phyloP scores from a whole-genome alignment of 2,113 vertebrate genomes.

The Charina bottae region DNA sequence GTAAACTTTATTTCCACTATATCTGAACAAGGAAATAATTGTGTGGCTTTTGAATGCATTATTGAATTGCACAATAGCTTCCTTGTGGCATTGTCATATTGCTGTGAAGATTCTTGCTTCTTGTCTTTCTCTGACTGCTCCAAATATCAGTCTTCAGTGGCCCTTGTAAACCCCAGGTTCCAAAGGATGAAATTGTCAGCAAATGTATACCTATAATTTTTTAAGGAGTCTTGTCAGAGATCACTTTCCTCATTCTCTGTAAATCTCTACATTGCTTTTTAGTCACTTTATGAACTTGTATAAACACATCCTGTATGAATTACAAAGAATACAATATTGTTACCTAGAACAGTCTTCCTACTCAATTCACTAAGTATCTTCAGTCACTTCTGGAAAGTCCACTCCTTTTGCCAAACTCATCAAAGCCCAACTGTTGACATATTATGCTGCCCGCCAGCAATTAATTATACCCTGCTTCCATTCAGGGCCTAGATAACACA shows the following conservation, averaged over 20 bases:
- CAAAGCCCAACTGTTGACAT: neutral
- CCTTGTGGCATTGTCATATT: neutral
- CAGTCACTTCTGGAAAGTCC: neutral
- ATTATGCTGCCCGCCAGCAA: neutral
- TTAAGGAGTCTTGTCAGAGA: constrained; percentile 15
- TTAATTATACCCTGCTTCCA: neutral
- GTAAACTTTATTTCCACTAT: constrained; percentile 5
- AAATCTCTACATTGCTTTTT: constrained; percentile 16
- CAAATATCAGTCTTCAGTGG: neutral
- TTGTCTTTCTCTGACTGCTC: neutral
- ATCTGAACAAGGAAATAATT: neutral
- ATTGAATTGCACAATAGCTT: neutral
- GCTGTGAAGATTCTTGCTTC: neutral
- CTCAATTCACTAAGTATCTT: neutral
- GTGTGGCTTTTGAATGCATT: neutral
- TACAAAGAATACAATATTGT: neutral
- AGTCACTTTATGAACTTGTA: constrained; percentile 11
- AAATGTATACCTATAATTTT: constrained; percentile 10
- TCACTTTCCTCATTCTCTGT: constrained; percentile 10
- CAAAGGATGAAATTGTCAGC: constrained; percentile 31
- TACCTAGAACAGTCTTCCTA: neutral
- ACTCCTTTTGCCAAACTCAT: neutral
- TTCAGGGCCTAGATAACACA: too few relatives aligned
- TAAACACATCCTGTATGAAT: constrained; percentile 27
- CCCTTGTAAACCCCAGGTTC: constrained; percentile 18